phyloP scores from a whole-genome alignment of 2,113 vertebrate genomes.

The Erinaceus europaeus region DNA sequence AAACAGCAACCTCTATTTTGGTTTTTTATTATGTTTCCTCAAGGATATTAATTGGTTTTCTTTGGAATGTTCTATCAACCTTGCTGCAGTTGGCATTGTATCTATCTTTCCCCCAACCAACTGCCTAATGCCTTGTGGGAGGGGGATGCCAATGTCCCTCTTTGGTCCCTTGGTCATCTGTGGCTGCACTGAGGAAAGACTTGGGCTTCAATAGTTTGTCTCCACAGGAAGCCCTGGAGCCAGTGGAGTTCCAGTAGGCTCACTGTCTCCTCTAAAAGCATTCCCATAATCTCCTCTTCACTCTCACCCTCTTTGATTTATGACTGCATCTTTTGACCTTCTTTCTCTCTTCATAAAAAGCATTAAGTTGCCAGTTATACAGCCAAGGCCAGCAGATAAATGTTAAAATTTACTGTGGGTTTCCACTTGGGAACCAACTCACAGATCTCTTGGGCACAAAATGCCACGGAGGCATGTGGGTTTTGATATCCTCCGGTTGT shows the following conservation, averaged over 20 bases:
- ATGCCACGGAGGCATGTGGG: constrained; percentile 25
- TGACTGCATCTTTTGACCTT: constrained; percentile 22
- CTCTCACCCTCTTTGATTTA: constrained; percentile 23
- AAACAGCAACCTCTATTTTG: background rate
- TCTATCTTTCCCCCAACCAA: background rate
- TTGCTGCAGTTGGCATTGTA: background rate
- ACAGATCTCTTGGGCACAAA: background rate
- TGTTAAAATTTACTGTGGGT: constrained; percentile 1
- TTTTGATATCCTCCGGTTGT: constrained; percentile 23
- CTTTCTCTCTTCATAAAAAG: constrained; percentile 52
- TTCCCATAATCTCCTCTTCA: background rate
- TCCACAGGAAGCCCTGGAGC: background rate
- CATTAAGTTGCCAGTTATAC: constrained; percentile 14
- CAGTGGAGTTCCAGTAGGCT: background rate
- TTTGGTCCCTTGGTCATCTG: background rate
- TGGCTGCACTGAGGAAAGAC: background rate
- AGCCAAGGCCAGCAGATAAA: constrained; percentile 28
- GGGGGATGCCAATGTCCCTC: background rate
- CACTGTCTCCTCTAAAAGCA: background rate
- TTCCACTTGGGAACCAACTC: background rate
- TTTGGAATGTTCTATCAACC: background rate
- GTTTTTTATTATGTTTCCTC: background rate
- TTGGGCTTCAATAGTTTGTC: background rate
- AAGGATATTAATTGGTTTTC: background rate
- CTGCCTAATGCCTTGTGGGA: background rate